A percentile compares a stretch with the other conserved stretches of the same genome.
Conservation (phyloP, 2,888 invertebrate species). For the Mongoloraphidia duomilia region DNA sequence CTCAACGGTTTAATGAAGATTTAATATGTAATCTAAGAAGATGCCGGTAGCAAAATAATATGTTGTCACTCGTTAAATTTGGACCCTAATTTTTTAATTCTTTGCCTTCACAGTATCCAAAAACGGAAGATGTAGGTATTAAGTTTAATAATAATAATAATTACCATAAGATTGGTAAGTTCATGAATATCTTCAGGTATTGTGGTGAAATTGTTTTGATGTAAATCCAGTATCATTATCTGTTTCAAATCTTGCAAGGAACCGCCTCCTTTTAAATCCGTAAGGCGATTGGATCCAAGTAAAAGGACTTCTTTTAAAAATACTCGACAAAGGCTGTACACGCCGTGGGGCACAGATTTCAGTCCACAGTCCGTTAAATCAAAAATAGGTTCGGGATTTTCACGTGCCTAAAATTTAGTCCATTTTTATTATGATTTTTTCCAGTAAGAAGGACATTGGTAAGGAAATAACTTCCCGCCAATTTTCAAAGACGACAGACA, state of each 20-base stretch:
- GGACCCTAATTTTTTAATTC: background rate
- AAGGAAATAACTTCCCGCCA: background rate
- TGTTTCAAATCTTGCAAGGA: conserved; percentile 52
- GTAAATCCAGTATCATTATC: conserved; percentile 50
- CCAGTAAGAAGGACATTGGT: no score
- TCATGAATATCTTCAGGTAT: conserved; percentile 49
- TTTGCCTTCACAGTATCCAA: background rate
- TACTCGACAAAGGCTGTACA: conserved; percentile 67
- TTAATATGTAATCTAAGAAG: no score
- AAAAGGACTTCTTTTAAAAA: conserved; percentile 59
- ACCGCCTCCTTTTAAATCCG: conserved; percentile 55
- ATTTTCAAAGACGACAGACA: background rate
- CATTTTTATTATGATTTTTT: conserved; percentile 1
- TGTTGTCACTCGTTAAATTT: no score
- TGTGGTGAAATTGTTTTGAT: conserved; percentile 45
- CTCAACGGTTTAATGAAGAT: no score
- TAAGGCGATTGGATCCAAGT: conserved; percentile 53
- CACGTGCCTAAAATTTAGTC: conserved; percentile 40
- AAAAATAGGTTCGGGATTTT: conserved; percentile 68
- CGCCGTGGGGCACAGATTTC: conserved; percentile 57
- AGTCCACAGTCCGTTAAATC: conserved; percentile 69
- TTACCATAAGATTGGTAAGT: conserved; percentile 51
- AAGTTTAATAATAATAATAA: conserved; percentile 3
- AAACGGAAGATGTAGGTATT: background rate
- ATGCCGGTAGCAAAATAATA: no score